Evolutionary conservation across 2,113 vertebrate species (phyloP).

Genomic region (Chrysochloris asiatica): DNA sequence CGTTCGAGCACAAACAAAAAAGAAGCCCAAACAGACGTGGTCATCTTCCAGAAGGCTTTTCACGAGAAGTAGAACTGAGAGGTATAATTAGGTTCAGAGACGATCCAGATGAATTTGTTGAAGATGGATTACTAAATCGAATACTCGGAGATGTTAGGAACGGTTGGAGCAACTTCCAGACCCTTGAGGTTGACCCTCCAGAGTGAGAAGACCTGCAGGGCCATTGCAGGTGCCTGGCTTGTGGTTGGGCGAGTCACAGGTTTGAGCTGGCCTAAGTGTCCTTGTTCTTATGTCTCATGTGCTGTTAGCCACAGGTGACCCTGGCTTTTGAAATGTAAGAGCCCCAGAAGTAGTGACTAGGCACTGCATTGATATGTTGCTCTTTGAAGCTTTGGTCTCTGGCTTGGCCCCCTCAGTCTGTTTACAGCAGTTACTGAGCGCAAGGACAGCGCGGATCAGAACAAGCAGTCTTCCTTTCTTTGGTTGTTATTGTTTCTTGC

Average conservation of each 20-base stretch:
- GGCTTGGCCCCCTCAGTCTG: not conserved
- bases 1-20: not conserved
- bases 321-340: not conserved
- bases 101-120: conserved; percentile 10
- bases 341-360: not conserved
- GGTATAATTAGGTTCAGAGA: not conserved
- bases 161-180: not conserved
- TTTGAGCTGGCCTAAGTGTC: not conserved
- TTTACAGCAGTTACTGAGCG: not conserved
- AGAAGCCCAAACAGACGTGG: not conserved
- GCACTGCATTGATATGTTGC: not conserved
- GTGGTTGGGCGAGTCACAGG: not conserved
- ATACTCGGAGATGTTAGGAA: not conserved
- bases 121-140: not conserved
- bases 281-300: not conserved
- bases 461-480: not conserved
- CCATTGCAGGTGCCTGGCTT: not conserved
- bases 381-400: not conserved
- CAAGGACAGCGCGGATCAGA: not conserved
- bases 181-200: not conserved
- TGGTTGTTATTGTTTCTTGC: not conserved
- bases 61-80: not conserved
- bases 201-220: accelerated
- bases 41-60: not conserved
- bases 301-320: not conserved